These are phyloP conservation scores for Nomada fabriciana DNA, from an alignment of 2,888 invertebrate species.

Conservation along the genomic window DNA sequence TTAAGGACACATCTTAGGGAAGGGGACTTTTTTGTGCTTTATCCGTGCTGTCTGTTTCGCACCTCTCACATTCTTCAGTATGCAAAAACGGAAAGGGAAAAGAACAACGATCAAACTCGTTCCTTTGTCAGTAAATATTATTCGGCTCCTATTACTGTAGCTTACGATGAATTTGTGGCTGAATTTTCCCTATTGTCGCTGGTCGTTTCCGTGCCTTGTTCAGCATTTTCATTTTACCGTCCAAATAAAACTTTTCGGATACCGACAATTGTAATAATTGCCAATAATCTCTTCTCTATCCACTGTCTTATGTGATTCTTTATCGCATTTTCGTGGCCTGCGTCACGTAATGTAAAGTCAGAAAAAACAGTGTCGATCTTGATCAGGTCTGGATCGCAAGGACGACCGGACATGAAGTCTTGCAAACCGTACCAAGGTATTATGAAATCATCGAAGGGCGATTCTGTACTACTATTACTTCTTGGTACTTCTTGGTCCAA, in stretches of 20 bases:
- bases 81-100: slow-evolving; percentile 3
- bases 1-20: neutral
- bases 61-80: neutral
- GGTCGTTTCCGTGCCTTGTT: neutral
- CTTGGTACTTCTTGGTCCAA: neutral
- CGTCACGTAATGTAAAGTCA: slow-evolving; percentile 17
- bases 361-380: slow-evolving; percentile 24
- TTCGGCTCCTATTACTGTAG: no score
- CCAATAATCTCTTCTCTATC: neutral
- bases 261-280: neutral
- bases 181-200: neutral
- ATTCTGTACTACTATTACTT: neutral
- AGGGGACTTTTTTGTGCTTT: slow-evolving; percentile 12
- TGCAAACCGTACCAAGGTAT: neutral
- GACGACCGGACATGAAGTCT: neutral
- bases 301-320: neutral
- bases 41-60: no score
- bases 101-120: neutral
- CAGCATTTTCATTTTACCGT: no score
- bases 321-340: neutral
- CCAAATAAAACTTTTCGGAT: no score
- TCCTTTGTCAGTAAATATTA: no score
- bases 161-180: neutral
- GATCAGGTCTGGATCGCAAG: slow-evolving; percentile 15
- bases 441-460: neutral